Evolutionary conservation across 2,797 vertebrate species (phyloP).

Genomic region (Hephaestus fuliginosus): DNA sequence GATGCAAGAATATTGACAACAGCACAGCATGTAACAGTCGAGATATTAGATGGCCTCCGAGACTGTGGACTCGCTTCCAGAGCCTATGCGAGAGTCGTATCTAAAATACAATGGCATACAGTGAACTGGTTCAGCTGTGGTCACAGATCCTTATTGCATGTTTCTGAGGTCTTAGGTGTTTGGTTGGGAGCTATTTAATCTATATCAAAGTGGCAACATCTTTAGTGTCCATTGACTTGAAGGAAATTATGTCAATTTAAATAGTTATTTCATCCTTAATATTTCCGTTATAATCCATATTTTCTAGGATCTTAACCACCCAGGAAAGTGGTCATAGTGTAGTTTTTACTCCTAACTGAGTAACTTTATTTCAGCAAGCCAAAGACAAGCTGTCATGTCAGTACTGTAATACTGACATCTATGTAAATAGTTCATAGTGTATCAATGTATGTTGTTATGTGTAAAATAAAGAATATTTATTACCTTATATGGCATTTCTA

Average conservation of each 20-base stretch:
- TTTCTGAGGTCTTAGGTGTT: neutral
- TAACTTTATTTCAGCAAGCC: constrained; percentile 5
- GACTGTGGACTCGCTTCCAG: constrained; percentile 59
- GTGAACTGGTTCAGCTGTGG: constrained; percentile 15
- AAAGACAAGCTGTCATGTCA: neutral
- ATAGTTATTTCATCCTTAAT: neutral
- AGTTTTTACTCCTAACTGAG: constrained; percentile 2
- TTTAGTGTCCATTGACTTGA: neutral
- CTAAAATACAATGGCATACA: constrained; percentile 10
- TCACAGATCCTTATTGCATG: constrained; percentile 14
- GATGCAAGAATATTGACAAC: constrained; percentile 41
- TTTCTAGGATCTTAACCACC: neutral
- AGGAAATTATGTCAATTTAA: neutral
- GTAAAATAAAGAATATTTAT: constrained; percentile 77
- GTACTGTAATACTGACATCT: constrained; percentile 34
- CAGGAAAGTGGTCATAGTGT: neutral
- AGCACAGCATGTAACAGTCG: neutral
- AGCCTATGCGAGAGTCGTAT: constrained; percentile 8
- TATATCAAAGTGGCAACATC: neutral
- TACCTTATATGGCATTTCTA: constrained; percentile 24
- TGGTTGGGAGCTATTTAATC: neutral
- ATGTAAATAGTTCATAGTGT: constrained; percentile 66
- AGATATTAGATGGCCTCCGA: constrained; percentile 18
- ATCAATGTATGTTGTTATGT: constrained; percentile 52
- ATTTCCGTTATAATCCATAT: neutral